phyloP scores from a whole-genome alignment of 2,888 invertebrate genomes.

The Leptarthrus brevirostris region DNA sequence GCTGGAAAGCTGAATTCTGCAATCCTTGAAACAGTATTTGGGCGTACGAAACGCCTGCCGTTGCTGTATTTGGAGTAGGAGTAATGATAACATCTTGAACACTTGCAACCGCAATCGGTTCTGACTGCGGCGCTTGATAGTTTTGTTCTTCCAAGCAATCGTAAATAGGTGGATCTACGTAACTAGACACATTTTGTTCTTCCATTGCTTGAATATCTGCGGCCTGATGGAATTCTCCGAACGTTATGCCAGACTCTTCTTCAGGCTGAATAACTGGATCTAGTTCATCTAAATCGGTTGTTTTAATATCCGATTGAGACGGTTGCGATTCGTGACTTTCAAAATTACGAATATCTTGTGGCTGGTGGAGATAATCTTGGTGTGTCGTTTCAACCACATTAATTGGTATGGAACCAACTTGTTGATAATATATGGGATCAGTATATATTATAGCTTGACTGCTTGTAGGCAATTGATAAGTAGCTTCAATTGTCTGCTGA shows the following conservation, averaged over 20 bases:
- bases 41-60: conserved; percentile 71
- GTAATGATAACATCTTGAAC: background rate
- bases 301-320: background rate
- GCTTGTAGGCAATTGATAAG: conserved; percentile 58
- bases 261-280: background rate
- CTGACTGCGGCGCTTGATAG: background rate
- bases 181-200: background rate
- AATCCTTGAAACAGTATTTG: conserved; percentile 78
- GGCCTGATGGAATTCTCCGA: conserved; percentile 65
- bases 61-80: conserved; percentile 52
- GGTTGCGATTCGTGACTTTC: conserved; percentile 50
- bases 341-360: background rate
- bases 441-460: conserved; percentile 55
- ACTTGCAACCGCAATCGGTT: background rate
- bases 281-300: background rate
- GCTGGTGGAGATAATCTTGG: conserved; percentile 42
- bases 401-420: conserved; percentile 51
- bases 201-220: no score
- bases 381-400: conserved; percentile 47
- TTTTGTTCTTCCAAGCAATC: no score
- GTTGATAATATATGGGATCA: conserved; percentile 56
- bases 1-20: conserved; percentile 68
- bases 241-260: conserved; percentile 60
- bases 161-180: no score
- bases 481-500: conserved; percentile 54